Evolutionary conservation across 2,888 invertebrate species (phyloP).

Genomic region (Apeira syringaria): DNA sequence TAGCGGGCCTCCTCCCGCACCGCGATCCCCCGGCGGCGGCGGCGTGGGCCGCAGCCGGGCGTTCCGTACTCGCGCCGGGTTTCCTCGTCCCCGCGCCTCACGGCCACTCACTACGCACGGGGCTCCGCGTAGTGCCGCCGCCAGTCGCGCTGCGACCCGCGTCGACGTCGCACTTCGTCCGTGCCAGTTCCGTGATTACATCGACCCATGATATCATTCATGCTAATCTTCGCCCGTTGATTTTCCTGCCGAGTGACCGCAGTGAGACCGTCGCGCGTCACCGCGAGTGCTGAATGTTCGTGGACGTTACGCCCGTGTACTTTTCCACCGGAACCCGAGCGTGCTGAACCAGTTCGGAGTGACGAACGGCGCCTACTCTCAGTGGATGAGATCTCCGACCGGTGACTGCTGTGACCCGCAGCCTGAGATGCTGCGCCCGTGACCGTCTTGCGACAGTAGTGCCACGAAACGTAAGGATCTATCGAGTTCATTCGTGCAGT

Average conservation of each 20-base stretch:
- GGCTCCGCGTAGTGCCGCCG: constrained; percentile 76
- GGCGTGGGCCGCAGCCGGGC: constrained; percentile 56
- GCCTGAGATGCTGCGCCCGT: constrained; percentile 81
- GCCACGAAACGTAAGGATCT: constrained; percentile 82
- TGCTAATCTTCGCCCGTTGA: constrained; percentile 75
- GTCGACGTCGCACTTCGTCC: constrained; percentile 62
- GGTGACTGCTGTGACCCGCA: constrained; percentile 56
- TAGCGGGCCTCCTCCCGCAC: constrained; percentile 49
- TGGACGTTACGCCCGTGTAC: constrained; percentile 69
- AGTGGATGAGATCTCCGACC: constrained; percentile 65
- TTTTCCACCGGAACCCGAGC: constrained; percentile 70
- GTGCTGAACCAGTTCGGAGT: constrained; percentile 70
- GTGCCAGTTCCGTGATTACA: constrained; percentile 40
- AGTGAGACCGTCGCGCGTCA: constrained; percentile 64
- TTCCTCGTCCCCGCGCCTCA: constrained; percentile 84
- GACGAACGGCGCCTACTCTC: constrained; percentile 59
- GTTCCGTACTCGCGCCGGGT: constrained; percentile 81
- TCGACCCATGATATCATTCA: constrained; percentile 71
- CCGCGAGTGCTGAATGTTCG: constrained; percentile 77
- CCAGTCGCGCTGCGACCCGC: constrained; percentile 80
- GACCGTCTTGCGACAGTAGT: constrained; percentile 80
- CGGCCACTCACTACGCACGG: constrained; percentile 83
- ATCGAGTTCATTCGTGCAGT: constrained; percentile 68
- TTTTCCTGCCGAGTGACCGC: constrained; percentile 75
- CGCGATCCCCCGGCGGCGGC: constrained; percentile 44